Percentiles rank a stretch among this genome's conserved stretches.
Evolutionary conservation across 2,113 vertebrate genomes (phyloP).

Genomic region (Phainopepla nitens): DNA sequence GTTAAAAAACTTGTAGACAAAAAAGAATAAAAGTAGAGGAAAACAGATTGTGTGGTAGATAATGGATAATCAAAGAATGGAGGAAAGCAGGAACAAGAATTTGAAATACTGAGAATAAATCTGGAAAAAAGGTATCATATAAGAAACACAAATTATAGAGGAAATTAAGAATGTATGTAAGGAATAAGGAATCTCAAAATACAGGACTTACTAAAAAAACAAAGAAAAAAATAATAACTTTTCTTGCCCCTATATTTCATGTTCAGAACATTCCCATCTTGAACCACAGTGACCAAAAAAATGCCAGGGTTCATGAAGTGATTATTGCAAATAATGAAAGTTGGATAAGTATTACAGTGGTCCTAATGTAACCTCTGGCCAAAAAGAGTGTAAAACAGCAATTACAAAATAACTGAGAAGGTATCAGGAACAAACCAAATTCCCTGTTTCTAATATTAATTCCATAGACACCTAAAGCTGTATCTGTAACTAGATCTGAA

Average conservation of each 20-base stretch:
- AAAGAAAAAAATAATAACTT: not conserved
- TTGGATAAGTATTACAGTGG: not conserved
- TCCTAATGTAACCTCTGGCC: not conserved
- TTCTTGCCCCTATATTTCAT: not conserved
- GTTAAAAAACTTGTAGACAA: not conserved
- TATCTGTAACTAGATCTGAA: not conserved
- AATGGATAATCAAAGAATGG: not conserved
- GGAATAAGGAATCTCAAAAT: not conserved
- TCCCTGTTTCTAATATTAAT: not conserved
- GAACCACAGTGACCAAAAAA: not conserved
- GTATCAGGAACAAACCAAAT: not conserved
- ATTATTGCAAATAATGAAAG: not conserved
- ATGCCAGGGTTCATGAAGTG: not conserved
- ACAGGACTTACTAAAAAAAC: not conserved
- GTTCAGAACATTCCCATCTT: not conserved
- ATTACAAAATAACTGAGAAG: not conserved
- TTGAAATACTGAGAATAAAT: not conserved
- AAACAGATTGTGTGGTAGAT: not conserved
- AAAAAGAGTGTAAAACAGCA: not conserved
- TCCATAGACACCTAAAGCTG: not conserved
- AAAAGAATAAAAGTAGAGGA: not conserved
- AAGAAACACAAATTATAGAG: not conserved
- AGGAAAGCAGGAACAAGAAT: not conserved
- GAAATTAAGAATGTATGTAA: not conserved
- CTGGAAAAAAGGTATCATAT: rapidly evolving